phyloP scores from a whole-genome alignment of 2,797 vertebrate species.

The Otolemur crassicaudatus region DNA sequence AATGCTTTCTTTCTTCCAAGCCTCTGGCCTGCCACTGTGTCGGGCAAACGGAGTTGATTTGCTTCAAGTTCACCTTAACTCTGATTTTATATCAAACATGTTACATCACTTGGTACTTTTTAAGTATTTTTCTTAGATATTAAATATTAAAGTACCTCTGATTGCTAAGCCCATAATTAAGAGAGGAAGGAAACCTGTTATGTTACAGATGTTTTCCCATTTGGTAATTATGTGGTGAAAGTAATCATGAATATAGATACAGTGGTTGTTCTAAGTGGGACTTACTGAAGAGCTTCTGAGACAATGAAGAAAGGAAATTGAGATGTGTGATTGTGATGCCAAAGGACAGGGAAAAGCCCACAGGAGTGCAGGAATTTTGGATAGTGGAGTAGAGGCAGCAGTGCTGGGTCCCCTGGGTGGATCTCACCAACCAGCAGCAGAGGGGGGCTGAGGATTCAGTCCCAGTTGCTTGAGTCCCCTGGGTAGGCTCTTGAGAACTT shows the following conservation, averaged over 20 bases:
- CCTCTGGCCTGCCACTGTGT: not conserved
- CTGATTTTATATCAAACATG: conserved; percentile 49
- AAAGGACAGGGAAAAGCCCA: not conserved
- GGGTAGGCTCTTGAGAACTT: not conserved
- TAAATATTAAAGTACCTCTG: conserved; percentile 63
- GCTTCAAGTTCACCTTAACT: not conserved
- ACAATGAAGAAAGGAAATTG: not conserved
- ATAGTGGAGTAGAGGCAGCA: fast-evolving
- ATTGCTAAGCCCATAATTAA: conserved; percentile 46
- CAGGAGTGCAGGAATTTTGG: fast-evolving
- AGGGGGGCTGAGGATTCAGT: not conserved
- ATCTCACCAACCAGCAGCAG: not conserved
- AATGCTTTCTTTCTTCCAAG: conserved; percentile 51
- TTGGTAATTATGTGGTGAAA: conserved; percentile 9
- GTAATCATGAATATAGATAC: not conserved
- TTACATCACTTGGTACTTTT: not conserved
- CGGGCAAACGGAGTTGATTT: not conserved
- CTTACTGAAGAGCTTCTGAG: not conserved
- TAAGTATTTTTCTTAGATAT: conserved; percentile 60
- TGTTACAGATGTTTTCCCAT: conserved; percentile 42
- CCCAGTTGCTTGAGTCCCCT: not conserved
- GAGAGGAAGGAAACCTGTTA: not conserved
- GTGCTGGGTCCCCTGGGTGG: fast-evolving
- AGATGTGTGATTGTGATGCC: not conserved
- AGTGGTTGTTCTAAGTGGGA: not conserved